Evolutionary conservation across 2,797 vertebrate genomes (phyloP), one percentile per base, ranked within the genome.

Genomic region (Myotis planiceps): DNA sequence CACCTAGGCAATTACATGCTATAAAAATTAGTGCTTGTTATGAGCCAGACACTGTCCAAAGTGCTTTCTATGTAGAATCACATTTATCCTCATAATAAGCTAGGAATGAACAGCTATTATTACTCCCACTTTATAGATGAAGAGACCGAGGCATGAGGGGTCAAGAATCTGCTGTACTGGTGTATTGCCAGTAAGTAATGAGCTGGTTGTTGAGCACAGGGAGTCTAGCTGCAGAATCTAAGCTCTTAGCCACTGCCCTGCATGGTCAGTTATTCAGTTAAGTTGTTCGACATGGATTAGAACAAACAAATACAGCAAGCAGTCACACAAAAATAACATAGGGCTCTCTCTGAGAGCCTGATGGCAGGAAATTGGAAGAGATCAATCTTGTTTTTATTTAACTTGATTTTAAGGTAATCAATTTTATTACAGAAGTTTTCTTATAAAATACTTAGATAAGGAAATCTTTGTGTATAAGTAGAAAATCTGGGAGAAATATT

Each of bases 91-190:
- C 25, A 47, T 72, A 76, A 55, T n/a, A 51, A 66, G 37, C 66
- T 71, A 68, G 79, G 51, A 49, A 82, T 45, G 37, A 78, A 47
- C 5, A 65, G 51, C 60, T 85, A 23, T 66, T 63, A 69, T 69
- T 88, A 63, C 60, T 32, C 16, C 37, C 27, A 76, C 71, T 80
- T 85, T 96, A 88, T 34, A 79, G 83, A 83, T 49, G 51, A 85
- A 80, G 66, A 75, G 37, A 81, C 37, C 42, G 74, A 94, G 37
- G 60, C 27, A 45, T 9, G 58, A 85, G 47, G 45, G 15, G 16
- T 88, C 75, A 88, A 88, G 27, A 47, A n/a, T 69, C 42, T 88
- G 60, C 32, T 58, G n/a, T 71, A 53, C 12, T 68, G 21, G 63
- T 84, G 53, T 42, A 72, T 21, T 74, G 60, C 4, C 71, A 87